Base-by-base conservation (phyloP, 2,888 invertebrate species). In the Electrophaes corylata region DNA sequence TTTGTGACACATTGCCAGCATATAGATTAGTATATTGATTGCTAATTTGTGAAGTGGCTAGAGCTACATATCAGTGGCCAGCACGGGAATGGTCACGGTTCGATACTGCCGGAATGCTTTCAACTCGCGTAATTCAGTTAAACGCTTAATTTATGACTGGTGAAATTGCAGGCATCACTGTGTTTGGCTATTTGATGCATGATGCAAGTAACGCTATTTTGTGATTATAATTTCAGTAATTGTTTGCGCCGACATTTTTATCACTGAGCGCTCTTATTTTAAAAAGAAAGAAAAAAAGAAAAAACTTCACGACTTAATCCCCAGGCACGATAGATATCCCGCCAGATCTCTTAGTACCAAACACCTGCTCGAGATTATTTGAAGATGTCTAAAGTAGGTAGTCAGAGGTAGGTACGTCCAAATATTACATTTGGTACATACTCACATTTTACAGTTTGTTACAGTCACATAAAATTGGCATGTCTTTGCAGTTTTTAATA, bases 91-190 rank as follows among this genome's bases (percentile, higher is more conserved):
- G 82, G 75, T 78, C 81, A 81, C 80, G 76, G 75, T 84, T 81
- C 81, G 79, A 78, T 78, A 76, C 75, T 75, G 73, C 75, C 72
- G 87, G 86, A 88, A 91, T 87, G 90, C 88, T 90, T 88, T 88
- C 86, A 84, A 78, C 83, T 80, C 79, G 79, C 81, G 89, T 92
- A 92, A 91, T 92, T 89, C 89, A 91, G 89, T 91, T 91, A 87
- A 90, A 89, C 88, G 86, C 79, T 85, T 89, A 88, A 92, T 92
- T 90, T 92, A 91, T 86, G 88, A 84, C 84, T 85, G 73, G 75
- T 79, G 79, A 84, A 91, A 91, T 91, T 91, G 89, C 88, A 86
- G 78, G 79, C 84, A 84, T 82, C 83, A 84, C 81, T 80, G 73
- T 82, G 78, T 77, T 79, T 73, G 76, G 68, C 78, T 76, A 78